Percentiles rank a stretch among this genome's conserved stretches.
Evolutionary conservation across 1,140 invertebrate genomes (phyloP).

Genomic region (Battus philenor): DNA sequence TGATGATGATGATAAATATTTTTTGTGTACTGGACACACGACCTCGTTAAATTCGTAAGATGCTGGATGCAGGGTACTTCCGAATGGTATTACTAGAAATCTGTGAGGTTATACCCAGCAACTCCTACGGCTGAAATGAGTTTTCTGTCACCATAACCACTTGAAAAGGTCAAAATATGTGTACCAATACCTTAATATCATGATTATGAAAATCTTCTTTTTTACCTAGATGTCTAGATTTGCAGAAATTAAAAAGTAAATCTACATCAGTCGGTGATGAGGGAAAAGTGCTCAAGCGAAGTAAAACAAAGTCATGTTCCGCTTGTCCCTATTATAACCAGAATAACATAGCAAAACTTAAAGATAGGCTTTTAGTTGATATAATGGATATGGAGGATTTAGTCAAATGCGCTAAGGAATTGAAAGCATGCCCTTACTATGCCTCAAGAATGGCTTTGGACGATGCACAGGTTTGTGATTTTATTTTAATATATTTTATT

Average conservation of each 20-base stretch:
- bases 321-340: slow-evolving; percentile 83
- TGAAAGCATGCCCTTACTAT: slow-evolving; percentile 94
- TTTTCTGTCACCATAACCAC: too few relatives aligned
- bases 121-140: too few relatives aligned
- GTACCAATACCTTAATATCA: too few relatives aligned
- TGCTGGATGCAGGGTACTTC: too few relatives aligned
- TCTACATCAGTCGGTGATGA: slow-evolving; percentile 76
- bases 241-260: slow-evolving; percentile 85
- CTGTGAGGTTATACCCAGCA: too few relatives aligned
- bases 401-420: slow-evolving; percentile 80
- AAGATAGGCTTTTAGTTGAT: slow-evolving; percentile 81
- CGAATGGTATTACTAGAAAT: too few relatives aligned
- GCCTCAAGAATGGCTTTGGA: slow-evolving; percentile 86
- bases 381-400: slow-evolving; percentile 94
- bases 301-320: slow-evolving; percentile 72
- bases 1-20: too few relatives aligned
- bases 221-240: slow-evolving; percentile 90
- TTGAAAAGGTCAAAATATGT: too few relatives aligned
- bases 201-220: slow-evolving; percentile 23
- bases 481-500: too few relatives aligned
- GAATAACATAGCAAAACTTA: slow-evolving; percentile 80
- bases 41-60: too few relatives aligned
- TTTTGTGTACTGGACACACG: too few relatives aligned
- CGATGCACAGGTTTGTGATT: slow-evolving; percentile 84
- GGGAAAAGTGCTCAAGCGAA: slow-evolving; percentile 80